Percentiles rank a stretch among this genome's conserved stretches.
These are phyloP conservation scores for Drosophila helvetica DNA, from an alignment of 2,888 invertebrate species.

Conservation along the genomic window DNA sequence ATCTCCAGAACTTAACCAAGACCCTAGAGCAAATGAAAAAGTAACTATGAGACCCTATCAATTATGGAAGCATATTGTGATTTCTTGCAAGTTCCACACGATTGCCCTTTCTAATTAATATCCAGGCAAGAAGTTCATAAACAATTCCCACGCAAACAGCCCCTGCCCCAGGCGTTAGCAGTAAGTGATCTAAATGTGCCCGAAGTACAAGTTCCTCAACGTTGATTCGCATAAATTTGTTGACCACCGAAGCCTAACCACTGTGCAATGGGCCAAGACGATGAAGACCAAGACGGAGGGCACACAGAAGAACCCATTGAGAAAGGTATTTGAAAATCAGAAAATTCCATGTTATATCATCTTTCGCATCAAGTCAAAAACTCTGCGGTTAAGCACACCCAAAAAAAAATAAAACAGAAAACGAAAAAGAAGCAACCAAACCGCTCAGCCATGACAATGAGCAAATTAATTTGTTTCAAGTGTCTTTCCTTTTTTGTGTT, in stretches of 20 bases:
- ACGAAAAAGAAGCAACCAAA: slow-evolving; percentile 22
- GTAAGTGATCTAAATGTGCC: slow-evolving; percentile 37
- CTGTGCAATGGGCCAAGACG: slow-evolving; percentile 58
- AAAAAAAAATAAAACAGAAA: slow-evolving; percentile 1
- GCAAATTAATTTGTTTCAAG: slow-evolving; percentile 52
- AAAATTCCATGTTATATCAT: slow-evolving; percentile 41
- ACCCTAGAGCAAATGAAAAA: too few species aligned
- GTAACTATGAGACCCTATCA: neutral
- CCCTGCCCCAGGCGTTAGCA: slow-evolving; percentile 38
- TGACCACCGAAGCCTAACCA: slow-evolving; percentile 70
- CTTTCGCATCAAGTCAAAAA: slow-evolving; percentile 21
- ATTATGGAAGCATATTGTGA: neutral
- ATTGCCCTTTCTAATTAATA: slow-evolving; percentile 59
- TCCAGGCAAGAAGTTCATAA: neutral
- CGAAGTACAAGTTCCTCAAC: slow-evolving; percentile 24
- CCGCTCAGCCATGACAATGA: slow-evolving; percentile 29
- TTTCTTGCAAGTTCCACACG: slow-evolving; percentile 40
- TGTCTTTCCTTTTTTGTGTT: slow-evolving; percentile 6
- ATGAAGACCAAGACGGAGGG: slow-evolving; percentile 10
- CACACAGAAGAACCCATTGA: slow-evolving; percentile 50
- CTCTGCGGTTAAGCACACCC: slow-evolving; percentile 36
- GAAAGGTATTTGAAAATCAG: slow-evolving; percentile 44
- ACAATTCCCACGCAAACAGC: slow-evolving; percentile 64
- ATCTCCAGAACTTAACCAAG: too few species aligned
- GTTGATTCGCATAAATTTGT: slow-evolving; percentile 62